Evolutionary conservation across 2,113 vertebrate species (phyloP).

Genomic region (Pontoporia blainvillei): DNA sequence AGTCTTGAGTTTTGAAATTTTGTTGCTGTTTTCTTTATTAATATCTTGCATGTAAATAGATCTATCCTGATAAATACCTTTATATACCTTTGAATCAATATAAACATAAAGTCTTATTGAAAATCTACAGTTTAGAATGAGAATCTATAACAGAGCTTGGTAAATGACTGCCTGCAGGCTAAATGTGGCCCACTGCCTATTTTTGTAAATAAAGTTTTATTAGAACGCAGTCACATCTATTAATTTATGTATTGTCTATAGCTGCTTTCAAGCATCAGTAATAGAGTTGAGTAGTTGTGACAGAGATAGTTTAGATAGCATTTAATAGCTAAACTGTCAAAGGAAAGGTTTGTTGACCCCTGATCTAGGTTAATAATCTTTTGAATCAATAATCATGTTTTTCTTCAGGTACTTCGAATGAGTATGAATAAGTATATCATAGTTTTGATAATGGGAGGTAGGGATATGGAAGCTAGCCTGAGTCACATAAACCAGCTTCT

Average conservation of each 20-base stretch:
- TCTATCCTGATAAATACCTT: neutral
- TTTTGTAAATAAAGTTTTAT: neutral
- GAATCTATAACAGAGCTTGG: neutral
- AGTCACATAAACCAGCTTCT: neutral
- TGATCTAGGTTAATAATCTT: neutral
- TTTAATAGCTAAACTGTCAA: neutral
- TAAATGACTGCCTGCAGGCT: neutral
- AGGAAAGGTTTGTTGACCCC: neutral
- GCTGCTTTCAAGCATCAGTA: neutral
- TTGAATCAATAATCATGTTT: neutral
- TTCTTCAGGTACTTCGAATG: neutral
- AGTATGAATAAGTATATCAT: neutral
- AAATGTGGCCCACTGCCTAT: neutral
- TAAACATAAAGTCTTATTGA: neutral
- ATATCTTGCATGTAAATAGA: neutral
- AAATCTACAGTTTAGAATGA: neutral
- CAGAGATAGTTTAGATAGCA: neutral
- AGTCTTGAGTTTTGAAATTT: neutral
- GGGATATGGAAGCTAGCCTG: neutral
- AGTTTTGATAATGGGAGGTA: neutral
- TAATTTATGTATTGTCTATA: neutral
- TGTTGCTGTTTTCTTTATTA: neutral
- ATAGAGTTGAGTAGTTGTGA: neutral
- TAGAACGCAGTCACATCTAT: neutral
- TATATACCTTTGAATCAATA: neutral